Base-by-base conservation (phyloP, 2,113 vertebrate genomes). In the Rostratula benghalensis region DNA sequence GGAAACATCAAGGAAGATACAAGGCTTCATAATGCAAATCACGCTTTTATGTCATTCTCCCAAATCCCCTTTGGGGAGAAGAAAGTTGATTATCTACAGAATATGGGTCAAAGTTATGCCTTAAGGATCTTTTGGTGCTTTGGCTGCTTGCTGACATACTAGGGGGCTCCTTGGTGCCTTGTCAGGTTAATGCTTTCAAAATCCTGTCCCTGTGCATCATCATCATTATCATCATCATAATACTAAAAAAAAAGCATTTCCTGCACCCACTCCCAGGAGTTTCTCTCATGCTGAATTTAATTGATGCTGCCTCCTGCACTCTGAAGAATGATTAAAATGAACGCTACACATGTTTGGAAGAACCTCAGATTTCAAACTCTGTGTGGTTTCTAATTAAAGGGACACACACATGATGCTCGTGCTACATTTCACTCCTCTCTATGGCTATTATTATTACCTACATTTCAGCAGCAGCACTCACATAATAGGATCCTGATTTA, bases 71-170 rank as follows among this genome's bases (percentile, higher is more conserved):
- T 7, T 46, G 57, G 93, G 87, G 75, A 92, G 37, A 95, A 37
- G 51, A 71, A 96, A 94, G 92, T 95, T 94, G 93, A 96, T 96
- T 96, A 95, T 94, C 87, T 92, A 73, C 90, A 95, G 90, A 95
- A 96, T 96, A 90, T 97, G 80, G 97, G 94, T 96, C 97, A 97
- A 84, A 96, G 84, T 81, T 90, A 89, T 94, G 93, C 94, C 96
- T 97, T 87, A 95, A 95, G 94, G 89, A 94, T 94, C 89, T 95
- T 83, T 53, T 4, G 4, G 61, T 4, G 21, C 63, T 93, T 83
- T 87, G 86, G 28, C 69, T 94, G 85, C 85, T 95, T 84, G 53
- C 88, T 96, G 79, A 92, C 56, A 89, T 59, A 85, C 53, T 83
- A 39, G 0, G 1, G 45, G 18, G 80, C 60, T 93, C 54, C 79